phyloP scores from a whole-genome alignment of 2,797 vertebrate species.

The Gymnopithys bicolor region DNA sequence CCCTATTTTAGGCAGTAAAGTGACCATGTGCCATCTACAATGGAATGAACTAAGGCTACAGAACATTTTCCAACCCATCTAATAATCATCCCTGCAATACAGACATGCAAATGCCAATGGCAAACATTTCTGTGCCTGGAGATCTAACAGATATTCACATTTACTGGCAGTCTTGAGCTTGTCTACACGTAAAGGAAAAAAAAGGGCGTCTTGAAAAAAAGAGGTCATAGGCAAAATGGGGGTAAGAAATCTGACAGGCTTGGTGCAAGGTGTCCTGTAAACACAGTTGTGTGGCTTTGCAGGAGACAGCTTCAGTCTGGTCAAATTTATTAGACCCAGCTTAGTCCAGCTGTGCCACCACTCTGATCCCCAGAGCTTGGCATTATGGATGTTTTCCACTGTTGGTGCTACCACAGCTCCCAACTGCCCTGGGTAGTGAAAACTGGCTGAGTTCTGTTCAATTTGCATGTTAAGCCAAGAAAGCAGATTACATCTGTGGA shows the following conservation, averaged over 20 bases:
- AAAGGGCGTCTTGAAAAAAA: background rate
- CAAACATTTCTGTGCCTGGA: background rate
- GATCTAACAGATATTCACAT: background rate
- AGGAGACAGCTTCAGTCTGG: background rate
- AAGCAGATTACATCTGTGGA: background rate
- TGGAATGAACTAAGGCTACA: background rate
- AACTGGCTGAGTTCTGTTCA: background rate
- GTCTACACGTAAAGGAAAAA: background rate
- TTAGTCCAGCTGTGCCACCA: background rate
- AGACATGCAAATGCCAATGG: background rate
- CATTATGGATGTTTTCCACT: background rate
- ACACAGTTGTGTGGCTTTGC: background rate
- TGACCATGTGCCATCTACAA: background rate
- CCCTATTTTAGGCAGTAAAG: background rate
- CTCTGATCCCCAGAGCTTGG: background rate
- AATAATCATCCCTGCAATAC: background rate
- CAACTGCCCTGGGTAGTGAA: background rate
- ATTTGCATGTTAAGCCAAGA: background rate
- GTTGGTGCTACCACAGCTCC: background rate
- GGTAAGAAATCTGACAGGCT: background rate
- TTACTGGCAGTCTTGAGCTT: background rate
- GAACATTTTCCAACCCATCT: background rate
- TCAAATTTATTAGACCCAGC: background rate
- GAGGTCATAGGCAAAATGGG: fast-evolving
- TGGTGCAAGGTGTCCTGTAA: background rate